These are phyloP conservation scores for Watsonalla binaria DNA, from an alignment of 2,888 invertebrate genomes.

Conservation along the genomic window DNA sequence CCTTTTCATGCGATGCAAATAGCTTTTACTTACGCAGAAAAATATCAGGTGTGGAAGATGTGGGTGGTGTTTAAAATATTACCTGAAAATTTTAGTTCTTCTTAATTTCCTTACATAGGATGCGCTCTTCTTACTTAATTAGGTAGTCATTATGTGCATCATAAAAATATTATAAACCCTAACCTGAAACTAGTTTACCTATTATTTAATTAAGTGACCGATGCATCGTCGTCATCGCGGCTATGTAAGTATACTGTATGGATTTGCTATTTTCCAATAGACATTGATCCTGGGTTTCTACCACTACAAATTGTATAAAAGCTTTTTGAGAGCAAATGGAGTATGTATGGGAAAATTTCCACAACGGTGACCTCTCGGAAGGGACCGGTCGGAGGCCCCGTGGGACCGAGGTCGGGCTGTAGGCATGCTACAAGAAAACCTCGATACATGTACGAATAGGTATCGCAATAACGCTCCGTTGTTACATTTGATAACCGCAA, in stretches of 20 bases:
- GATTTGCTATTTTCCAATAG: background rate
- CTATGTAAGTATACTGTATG: too few species aligned
- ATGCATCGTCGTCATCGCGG: too few species aligned
- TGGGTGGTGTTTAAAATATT: too few species aligned
- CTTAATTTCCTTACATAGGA: too few species aligned
- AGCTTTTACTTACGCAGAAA: conserved; percentile 17
- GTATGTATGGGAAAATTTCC: conserved; percentile 38
- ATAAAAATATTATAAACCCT: too few species aligned
- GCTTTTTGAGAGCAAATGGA: conserved; percentile 40
- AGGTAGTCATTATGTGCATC: too few species aligned
- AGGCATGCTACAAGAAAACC: conserved; percentile 26
- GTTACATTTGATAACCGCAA: background rate
- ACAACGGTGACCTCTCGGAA: conserved; percentile 31
- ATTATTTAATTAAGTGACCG: too few species aligned
- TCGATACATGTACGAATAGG: conserved; percentile 34
- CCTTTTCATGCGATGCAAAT: conserved; percentile 27
- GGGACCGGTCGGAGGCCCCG: conserved; percentile 36
- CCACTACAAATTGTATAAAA: conserved; percentile 39
- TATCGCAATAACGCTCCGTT: background rate
- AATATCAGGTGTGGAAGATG: background rate
- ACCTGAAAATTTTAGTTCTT: too few species aligned
- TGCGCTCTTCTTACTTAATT: too few species aligned
- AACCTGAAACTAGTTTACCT: too few species aligned
- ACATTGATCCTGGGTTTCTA: conserved; percentile 21
- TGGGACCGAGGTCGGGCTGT: conserved; percentile 26